phyloP scores from a whole-genome alignment of 2,113 vertebrate species.

The Paedocypris sp. region DNA sequence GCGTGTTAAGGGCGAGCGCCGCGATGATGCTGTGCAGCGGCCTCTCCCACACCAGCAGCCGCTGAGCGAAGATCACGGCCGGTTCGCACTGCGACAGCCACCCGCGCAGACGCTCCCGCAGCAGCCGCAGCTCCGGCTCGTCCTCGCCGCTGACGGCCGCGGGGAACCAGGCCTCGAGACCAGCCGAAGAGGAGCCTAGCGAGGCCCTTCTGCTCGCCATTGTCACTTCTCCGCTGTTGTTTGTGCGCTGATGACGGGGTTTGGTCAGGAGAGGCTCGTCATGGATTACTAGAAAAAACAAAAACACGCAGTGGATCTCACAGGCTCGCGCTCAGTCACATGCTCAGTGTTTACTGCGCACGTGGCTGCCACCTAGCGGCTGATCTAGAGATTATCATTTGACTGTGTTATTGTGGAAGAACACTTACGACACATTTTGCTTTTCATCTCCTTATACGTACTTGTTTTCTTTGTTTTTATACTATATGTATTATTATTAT shows the following conservation, averaged over 20 bases:
- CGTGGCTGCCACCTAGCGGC: conserved; percentile 5
- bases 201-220: conserved; percentile 61
- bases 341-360: conserved; percentile 55
- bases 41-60: conserved; percentile 88
- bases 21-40: conserved; percentile 78
- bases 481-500: too few relatives aligned
- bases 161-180: conserved; percentile 61
- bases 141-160: conserved; percentile 42
- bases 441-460: too few relatives aligned
- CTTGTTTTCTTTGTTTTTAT: too few relatives aligned
- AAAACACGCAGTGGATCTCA: conserved; percentile 20
- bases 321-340: conserved; percentile 42
- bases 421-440: too few relatives aligned
- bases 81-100: conserved; percentile 69
- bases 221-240: conserved; percentile 40
- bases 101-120: conserved; percentile 68
- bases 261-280: conserved; percentile 1
- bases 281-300: conserved; percentile 8
- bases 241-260: conserved; percentile 14
- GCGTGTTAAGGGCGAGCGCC: conserved; percentile 76
- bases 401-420: too few relatives aligned
- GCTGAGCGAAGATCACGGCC: conserved; percentile 66
- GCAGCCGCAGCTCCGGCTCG: conserved; percentile 49
- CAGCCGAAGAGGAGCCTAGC: conserved; percentile 46
- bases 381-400: too few relatives aligned